Conservation (phyloP, 2,888 invertebrate genomes). For the Leptopilina syphax region DNA sequence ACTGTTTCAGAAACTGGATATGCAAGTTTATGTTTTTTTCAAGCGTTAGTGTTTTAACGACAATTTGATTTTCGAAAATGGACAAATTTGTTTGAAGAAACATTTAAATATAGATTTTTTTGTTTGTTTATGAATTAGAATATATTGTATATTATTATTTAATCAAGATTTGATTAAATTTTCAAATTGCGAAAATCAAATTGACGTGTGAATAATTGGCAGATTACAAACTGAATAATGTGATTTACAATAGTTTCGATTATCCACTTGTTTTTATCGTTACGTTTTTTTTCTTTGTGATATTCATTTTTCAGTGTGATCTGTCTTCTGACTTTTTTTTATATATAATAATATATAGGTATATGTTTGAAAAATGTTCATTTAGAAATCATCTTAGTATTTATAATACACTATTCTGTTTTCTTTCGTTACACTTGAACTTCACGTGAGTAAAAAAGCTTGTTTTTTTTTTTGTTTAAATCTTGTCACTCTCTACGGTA, state of each 20-base stretch:
- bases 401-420: constrained; percentile 44
- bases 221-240: constrained; percentile 65
- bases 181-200: constrained; percentile 53
- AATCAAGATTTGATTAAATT: background rate
- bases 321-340: constrained; percentile 44
- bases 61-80: constrained; percentile 54
- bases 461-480: constrained; percentile 31
- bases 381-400: constrained; percentile 61
- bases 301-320: constrained; percentile 55
- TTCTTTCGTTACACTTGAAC: constrained; percentile 48
- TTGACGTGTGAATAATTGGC: constrained; percentile 56
- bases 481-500: constrained; percentile 60
- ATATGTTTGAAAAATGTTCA: constrained; percentile 64
- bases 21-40: constrained; percentile 64
- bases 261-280: constrained; percentile 56
- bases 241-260: constrained; percentile 64
- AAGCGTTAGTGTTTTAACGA: constrained; percentile 63
- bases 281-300: constrained; percentile 55
- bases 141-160: too few species aligned
- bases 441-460: constrained; percentile 67
- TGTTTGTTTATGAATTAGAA: too few species aligned
- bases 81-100: background rate
- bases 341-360: constrained; percentile 52
- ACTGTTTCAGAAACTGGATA: constrained; percentile 62
- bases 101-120: constrained; percentile 15